Conservation (phyloP, 2,888 invertebrate species). For the Nomada flava region DNA sequence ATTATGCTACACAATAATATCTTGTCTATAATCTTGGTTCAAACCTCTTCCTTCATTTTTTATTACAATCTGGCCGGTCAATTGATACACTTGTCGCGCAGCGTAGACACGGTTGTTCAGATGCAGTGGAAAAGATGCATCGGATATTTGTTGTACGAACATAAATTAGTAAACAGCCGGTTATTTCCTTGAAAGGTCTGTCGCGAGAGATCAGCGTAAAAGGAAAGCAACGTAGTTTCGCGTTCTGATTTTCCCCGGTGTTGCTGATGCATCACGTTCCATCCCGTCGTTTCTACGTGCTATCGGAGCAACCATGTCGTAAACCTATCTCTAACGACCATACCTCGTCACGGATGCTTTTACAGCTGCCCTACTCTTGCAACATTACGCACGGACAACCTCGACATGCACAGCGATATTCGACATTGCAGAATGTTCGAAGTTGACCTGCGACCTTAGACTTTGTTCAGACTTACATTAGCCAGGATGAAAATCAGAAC, state of each 20-base stretch:
- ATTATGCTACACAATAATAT: too few species aligned
- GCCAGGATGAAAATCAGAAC: background rate
- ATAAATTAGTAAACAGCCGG: background rate
- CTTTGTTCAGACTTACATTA: background rate
- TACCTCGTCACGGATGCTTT: slow-evolving; percentile 57
- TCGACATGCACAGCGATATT: slow-evolving; percentile 25
- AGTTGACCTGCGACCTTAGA: background rate
- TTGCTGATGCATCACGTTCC: slow-evolving; percentile 28
- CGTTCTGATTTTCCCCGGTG: slow-evolving; percentile 24
- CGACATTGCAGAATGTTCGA: slow-evolving; percentile 5
- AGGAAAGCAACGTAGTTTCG: background rate
- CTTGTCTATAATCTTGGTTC: too few species aligned
- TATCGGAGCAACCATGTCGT: slow-evolving; percentile 60
- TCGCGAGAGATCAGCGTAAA: slow-evolving; percentile 15
- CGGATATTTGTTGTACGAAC: background rate
- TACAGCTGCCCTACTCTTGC: slow-evolving; percentile 41
- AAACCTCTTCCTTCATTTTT: too few species aligned
- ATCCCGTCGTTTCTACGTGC: slow-evolving; percentile 49
- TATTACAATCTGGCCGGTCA: too few species aligned
- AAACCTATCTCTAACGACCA: slow-evolving; percentile 65
- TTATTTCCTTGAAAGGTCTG: background rate
- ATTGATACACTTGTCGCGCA: too few species aligned
- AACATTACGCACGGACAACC: slow-evolving; percentile 52
- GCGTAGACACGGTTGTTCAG: background rate
- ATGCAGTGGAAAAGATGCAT: background rate